Evolutionary conservation across 1,140 invertebrate genomes (phyloP), one percentile per base, ranked within the genome.

Genomic region (Agraylea sexmaculata): DNA sequence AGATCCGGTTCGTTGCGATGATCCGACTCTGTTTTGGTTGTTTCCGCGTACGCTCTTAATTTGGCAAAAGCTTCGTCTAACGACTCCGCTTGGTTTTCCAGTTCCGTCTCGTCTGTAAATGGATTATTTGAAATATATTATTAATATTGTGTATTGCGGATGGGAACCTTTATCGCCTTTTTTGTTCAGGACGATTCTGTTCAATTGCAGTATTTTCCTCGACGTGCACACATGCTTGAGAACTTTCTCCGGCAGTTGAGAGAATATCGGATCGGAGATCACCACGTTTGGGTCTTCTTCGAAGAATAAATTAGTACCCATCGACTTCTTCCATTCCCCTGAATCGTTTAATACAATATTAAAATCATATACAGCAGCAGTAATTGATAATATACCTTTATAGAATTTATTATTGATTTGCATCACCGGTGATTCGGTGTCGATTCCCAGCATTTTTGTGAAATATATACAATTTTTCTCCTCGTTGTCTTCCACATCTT

Each of bases 251-350:
- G 62, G 56, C 16, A 59, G 37, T 47, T 56, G 55, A 30, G 63
- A 59, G 56, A 68, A 68, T 29, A 66, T 45, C 1, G 55, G 53
- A 47, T 66, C 63, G 15, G 21, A 23, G 37, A 49, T 49, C 13
- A 52, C 38, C 17, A 55, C 50, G 3, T 51, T 43, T 20, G 45
- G 47, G 42, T 64, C 60, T 45, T 60, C 55, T 51, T 60, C 58
- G 51, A 68, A 64, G 49, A 66, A 64, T 56, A 68, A 57, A 29
- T 58, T 59, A 37, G 63, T 66, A 21, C 63, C 63, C 35, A 65
- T 43, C 18, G 62, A 50, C 31, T 56, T 56, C 45, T 59, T 54
- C 52, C 53, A 62, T 35, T 53, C 54, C 37, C 62, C 63, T 68
- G 32, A n/a, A 59, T 10, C 30, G 10, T 20, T 16, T 15, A 27